Base-by-base conservation (phyloP, 2,888 invertebrate genomes). In the Tetrapedia diversipes region DNA sequence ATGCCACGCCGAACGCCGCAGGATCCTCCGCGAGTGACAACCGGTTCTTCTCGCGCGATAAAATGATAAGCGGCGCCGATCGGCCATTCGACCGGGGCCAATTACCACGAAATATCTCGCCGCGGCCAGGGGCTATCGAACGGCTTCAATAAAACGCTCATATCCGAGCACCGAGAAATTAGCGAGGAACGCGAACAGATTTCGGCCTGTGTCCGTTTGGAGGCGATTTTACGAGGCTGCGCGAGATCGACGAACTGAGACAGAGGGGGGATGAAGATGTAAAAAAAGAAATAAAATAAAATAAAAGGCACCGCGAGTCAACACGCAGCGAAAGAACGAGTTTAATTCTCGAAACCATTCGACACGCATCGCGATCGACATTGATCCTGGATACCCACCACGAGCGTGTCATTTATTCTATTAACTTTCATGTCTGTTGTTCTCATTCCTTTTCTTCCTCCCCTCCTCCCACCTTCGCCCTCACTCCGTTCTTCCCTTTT, bases 321-420 rank as follows among this genome's bases (percentile, higher is more conserved):
- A n/a, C 57, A 43, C 37, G 16, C 24, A 11, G 27, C 2, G 41
- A 4, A 37, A 37, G 69, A 69, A 75, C 53, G 56, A 67, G 76
- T 73, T 72, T 51, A 70, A 74, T 81, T 84, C 70, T 66, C 61
- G 67, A 69, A 70, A 54, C 68, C 78, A 87, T 85, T 85, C 77
- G 85, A 73, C 66, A 81, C 81, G 86, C 77, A 71, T 66, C 77
- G 59, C 61, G 71, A 69, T 76, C 70, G 69, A 75, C 75, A 75
- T 53, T 70, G 70, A 53, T 65, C 57, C 49, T 47, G 67, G 77
- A 82, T 79, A 80, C 49, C 82, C 64, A 81, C 81, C 82, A 69
- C 77, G 81, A 87, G 83, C 86, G 86, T 86, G 86, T 86, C 87
- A 86, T 86, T 89, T 87, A 85, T 89, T 88, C 87, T 82, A 88